Conservation (phyloP, 2,797 vertebrate genomes). For the Euphonia xanthogaster region DNA sequence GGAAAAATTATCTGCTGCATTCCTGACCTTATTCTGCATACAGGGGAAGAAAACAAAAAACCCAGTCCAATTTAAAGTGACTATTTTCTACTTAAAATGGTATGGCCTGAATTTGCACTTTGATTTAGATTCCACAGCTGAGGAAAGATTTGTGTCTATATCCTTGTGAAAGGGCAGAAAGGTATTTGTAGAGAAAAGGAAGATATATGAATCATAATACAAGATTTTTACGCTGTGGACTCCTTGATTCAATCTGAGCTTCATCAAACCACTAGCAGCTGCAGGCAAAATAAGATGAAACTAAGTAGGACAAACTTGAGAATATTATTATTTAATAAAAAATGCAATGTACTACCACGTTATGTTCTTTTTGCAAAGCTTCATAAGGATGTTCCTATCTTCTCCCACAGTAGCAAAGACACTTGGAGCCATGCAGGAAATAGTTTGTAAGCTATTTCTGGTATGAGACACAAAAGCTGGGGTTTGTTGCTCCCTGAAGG, state of each 20-base stretch:
- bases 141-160: neutral
- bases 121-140: neutral
- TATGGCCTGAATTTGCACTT: neutral
- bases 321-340: neutral
- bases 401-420: neutral
- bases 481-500: neutral
- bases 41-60: neutral
- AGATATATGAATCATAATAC: rapidly evolving
- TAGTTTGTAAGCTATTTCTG: neutral
- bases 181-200: neutral
- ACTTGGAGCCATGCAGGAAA: neutral
- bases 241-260: neutral
- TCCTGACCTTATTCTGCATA: neutral
- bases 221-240: neutral
- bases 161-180: neutral
- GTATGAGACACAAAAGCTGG: neutral
- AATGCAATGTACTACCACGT: neutral
- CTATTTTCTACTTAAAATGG: neutral
- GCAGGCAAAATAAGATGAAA: neutral
- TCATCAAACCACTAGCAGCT: neutral
- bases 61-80: neutral
- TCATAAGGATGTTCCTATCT: neutral
- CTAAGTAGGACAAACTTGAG: neutral
- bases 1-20: neutral
- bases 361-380: neutral